A percentile compares a stretch with the other conserved stretches of the same genome.
phyloP scores from a whole-genome alignment of 2,797 vertebrate genomes.

The Clamator glandarius region DNA sequence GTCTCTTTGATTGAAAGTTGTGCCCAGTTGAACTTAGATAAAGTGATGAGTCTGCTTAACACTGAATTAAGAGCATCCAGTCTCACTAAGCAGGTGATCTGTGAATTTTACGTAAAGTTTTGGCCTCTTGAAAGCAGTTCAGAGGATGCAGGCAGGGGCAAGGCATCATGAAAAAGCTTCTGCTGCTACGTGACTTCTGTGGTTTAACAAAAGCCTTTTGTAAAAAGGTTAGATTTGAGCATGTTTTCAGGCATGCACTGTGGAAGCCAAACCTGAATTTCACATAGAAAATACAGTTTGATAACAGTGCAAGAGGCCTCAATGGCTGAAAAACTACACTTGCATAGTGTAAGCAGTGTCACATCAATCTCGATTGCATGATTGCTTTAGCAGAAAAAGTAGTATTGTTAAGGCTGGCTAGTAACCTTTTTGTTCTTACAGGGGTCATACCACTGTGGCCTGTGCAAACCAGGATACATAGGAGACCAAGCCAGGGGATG shows the following conservation, averaged over 20 bases:
- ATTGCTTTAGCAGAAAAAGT: background rate
- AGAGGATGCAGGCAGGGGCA: background rate
- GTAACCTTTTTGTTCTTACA: conserved; percentile 55
- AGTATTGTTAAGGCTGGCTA: background rate
- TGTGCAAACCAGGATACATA: conserved; percentile 89
- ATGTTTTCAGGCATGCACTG: background rate
- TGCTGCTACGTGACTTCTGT: background rate
- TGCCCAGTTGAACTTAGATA: background rate
- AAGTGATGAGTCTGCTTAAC: background rate
- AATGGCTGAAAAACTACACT: background rate
- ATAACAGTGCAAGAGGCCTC: background rate
- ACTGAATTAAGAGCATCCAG: background rate
- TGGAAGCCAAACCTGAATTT: background rate
- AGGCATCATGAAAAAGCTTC: background rate
- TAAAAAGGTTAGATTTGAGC: background rate
- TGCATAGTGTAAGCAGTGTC: background rate
- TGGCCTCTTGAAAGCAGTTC: background rate
- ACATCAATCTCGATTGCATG: background rate
- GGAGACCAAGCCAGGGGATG: conserved; percentile 93
- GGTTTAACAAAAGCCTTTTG: background rate
- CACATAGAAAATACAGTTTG: background rate
- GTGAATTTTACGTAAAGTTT: background rate
- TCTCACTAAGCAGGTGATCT: background rate
- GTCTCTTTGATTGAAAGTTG: background rate
- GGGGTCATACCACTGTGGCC: conserved; percentile 93